These are phyloP conservation scores for Sarcoramphus papa DNA, from an alignment of 2,797 vertebrate species.

Conservation along the genomic window DNA sequence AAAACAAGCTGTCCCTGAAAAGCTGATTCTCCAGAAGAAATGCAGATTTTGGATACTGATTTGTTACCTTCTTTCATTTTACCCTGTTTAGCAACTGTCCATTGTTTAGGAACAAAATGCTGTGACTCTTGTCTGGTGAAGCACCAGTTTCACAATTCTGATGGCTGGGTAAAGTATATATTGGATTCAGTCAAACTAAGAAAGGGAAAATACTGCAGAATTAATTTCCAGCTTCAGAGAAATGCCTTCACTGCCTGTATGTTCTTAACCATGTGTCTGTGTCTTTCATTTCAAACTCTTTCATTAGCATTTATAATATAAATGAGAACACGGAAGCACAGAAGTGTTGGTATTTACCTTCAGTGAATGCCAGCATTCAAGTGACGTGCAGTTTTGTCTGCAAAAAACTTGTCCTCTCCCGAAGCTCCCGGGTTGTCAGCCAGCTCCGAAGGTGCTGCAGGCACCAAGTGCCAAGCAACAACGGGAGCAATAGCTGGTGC, in stretches of 20 bases:
- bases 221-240: background rate
- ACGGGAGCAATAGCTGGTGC: accelerated
- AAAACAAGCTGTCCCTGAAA: background rate
- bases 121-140: background rate
- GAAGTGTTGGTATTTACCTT: background rate
- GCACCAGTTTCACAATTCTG: background rate
- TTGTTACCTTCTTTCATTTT: background rate
- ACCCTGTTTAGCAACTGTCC: background rate
- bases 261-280: background rate
- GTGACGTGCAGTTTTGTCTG: background rate
- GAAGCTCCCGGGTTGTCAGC: accelerated
- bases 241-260: background rate
- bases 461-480: background rate
- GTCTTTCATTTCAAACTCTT: background rate
- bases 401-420: background rate
- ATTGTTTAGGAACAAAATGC: background rate
- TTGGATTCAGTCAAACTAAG: background rate
- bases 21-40: background rate
- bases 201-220: background rate
- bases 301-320: background rate
- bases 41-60: background rate
- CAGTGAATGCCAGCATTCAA: background rate
- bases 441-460: background rate
- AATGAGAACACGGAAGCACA: background rate
- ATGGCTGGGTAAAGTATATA: background rate